Evolutionary conservation across 2,797 vertebrate species (phyloP), one percentile per base, ranked within the genome.

Genomic region (Cetoscarus ocellatus): DNA sequence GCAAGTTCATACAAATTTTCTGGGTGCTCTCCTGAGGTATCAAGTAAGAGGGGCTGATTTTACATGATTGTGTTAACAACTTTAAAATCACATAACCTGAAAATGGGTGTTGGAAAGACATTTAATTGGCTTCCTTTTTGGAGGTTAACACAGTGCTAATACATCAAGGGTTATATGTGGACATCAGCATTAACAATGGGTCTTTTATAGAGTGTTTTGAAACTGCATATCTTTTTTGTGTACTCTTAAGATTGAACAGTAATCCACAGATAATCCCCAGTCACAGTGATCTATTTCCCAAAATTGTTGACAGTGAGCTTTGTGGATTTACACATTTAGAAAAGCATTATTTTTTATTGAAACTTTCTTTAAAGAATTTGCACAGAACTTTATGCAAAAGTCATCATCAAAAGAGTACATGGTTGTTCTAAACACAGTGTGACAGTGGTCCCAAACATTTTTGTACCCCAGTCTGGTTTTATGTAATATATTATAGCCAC

Each of bases 31-130:
- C 71, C 12, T 74, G 69, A 53, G 7, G 34, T 70, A 63, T 75
- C 42, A 50, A 7, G 39, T 70, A 45, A 61, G 59, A 80, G 59
- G 55, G 76, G 79, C 68, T 70, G 50, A 69, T 75, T 42, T 56
- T 68, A 38, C 15, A 12, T 61, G 47, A 45, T 7, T 36, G 44
- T 55, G 35, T 53, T n/a, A 74, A 54, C 8, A 61, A 42, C 15
- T 5, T 70, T 55, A 53, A 62, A 69, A 81, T 48, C n/a, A 0
- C 34, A 39, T 51, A 47, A 42, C 2, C 39, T 62, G 52, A 49
- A 73, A 67, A 69, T 63, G 19, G 34, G 9, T 62, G 52, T 54
- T 61, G 38, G 35, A 49, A 7, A 61, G 34, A 58, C 45, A 54
- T 34, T 13, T 39, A 43, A 40, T 19, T 72, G 53, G 36, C 48